Conservation (phyloP, 92 coral and sea anemone species). For the Muricea muricata region DNA sequence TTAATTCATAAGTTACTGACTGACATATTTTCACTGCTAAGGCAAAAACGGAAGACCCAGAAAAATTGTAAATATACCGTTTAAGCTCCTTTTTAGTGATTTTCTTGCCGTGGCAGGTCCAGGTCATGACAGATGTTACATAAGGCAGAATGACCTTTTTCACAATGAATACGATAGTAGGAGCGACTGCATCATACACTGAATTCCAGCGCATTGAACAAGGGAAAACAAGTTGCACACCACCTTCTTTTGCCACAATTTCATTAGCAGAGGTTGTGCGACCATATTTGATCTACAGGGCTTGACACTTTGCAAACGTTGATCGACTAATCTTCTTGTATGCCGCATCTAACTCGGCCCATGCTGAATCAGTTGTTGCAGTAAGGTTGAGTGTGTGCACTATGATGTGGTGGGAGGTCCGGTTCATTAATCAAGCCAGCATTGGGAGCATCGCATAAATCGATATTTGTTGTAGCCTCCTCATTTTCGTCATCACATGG, state of each 20-base stretch:
- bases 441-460: neutral
- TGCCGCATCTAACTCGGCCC: conserved; percentile 26
- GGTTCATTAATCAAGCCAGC: neutral
- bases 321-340: conserved; percentile 23
- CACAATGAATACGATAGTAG: neutral
- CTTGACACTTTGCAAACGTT: neutral
- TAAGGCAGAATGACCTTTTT: conserved; percentile 13
- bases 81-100: neutral
- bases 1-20: neutral
- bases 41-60: too few relatives aligned
- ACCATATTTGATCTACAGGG: neutral
- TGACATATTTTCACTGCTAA: too few relatives aligned
- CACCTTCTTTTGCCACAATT: conserved; percentile 15
- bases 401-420: conserved; percentile 25
- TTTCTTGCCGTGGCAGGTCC: neutral
- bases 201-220: conserved; percentile 16
- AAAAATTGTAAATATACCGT: neutral
- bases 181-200: neutral
- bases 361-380: conserved; percentile 28
- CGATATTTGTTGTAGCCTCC: too few relatives aligned
- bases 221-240: conserved; percentile 3
- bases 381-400: conserved; percentile 33
- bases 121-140: conserved; percentile 3
- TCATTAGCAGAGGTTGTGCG: conserved; percentile 26
- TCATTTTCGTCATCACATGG: neutral